These are phyloP conservation scores for Chouioia cunea DNA, from an alignment of 2,888 invertebrate species.

Conservation along the genomic window DNA sequence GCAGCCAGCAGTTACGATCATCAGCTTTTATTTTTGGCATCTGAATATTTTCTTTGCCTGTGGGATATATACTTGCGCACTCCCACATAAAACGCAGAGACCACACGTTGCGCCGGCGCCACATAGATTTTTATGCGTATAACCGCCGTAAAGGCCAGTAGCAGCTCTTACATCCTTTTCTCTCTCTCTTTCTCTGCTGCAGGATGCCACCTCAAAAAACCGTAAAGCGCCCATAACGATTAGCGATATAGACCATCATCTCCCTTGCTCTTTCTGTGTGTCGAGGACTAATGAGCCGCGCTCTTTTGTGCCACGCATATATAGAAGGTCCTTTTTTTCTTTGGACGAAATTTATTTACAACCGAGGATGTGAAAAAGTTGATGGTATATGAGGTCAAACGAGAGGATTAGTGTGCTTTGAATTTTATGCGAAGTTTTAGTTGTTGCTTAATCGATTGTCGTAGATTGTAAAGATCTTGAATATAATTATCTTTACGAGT, in stretches of 20 bases:
- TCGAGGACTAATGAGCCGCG: conserved; percentile 34
- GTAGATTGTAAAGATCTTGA: no score
- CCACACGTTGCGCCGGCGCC: conserved; percentile 30
- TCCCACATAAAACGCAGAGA: conserved; percentile 39
- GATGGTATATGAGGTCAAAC: conserved; percentile 13
- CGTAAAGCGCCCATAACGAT: conserved; percentile 38
- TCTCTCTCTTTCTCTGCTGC: not conserved
- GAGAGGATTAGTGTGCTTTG: not conserved
- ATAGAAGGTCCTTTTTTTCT: no score
- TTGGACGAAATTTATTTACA: conserved; percentile 43
- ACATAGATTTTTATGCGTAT: conserved; percentile 48
- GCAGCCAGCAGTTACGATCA: conserved; percentile 3
- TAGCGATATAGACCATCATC: conserved; percentile 28
- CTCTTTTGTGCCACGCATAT: not conserved
- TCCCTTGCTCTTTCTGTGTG: conserved; percentile 10
- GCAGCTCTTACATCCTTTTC: conserved; percentile 19
- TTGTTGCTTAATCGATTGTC: no score
- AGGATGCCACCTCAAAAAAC: conserved; percentile 10
- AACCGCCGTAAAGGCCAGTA: conserved; percentile 49
- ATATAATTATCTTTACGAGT: no score
- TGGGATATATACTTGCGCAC: conserved; percentile 18
- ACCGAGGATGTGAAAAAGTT: conserved; percentile 6
- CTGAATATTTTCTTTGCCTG: not conserved
- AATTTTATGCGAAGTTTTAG: no score
- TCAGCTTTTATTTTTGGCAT: conserved; percentile 6